phyloP scores from a whole-genome alignment of 2,888 invertebrate genomes.

The Ecliptopera silaceata region DNA sequence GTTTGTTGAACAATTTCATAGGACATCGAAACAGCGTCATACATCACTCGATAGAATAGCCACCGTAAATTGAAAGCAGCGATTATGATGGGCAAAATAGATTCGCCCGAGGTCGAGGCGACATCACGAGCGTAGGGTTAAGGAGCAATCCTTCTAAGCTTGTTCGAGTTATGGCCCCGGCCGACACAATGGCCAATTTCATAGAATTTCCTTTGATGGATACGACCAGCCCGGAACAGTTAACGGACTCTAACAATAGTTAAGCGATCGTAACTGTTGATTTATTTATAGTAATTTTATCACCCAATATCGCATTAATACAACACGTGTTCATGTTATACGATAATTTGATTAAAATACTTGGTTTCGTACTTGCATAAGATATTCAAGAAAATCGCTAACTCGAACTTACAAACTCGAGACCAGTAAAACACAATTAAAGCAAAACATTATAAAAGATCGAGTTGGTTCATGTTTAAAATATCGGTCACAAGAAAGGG shows the following conservation, averaged over 20 bases:
- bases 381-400: too few relatives aligned
- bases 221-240: slow-evolving; percentile 59
- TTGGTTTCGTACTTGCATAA: too few relatives aligned
- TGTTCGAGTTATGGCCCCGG: slow-evolving; percentile 70
- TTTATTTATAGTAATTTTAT: slow-evolving; percentile 29
- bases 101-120: slow-evolving; percentile 73
- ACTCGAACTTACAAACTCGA: neutral
- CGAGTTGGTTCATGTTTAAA: slow-evolving; percentile 30
- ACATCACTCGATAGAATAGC: slow-evolving; percentile 67
- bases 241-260: slow-evolving; percentile 57
- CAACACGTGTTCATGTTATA: slow-evolving; percentile 5
- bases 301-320: slow-evolving; percentile 11
- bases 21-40: slow-evolving; percentile 46
- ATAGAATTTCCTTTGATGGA: slow-evolving; percentile 71
- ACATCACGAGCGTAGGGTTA: slow-evolving; percentile 78
- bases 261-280: slow-evolving; percentile 33
- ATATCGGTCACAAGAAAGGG: slow-evolving; percentile 31
- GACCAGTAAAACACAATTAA: neutral
- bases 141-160: slow-evolving; percentile 71
- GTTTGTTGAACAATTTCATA: slow-evolving; percentile 24
- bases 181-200: slow-evolving; percentile 79
- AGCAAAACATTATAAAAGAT: slow-evolving; percentile 26
- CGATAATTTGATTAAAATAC: slow-evolving; percentile 16
- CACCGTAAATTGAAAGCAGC: slow-evolving; percentile 78
- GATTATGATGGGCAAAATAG: slow-evolving; percentile 79